Conservation (phyloP, 2,797 vertebrate species). For the Pseudochaenichthys georgianus region DNA sequence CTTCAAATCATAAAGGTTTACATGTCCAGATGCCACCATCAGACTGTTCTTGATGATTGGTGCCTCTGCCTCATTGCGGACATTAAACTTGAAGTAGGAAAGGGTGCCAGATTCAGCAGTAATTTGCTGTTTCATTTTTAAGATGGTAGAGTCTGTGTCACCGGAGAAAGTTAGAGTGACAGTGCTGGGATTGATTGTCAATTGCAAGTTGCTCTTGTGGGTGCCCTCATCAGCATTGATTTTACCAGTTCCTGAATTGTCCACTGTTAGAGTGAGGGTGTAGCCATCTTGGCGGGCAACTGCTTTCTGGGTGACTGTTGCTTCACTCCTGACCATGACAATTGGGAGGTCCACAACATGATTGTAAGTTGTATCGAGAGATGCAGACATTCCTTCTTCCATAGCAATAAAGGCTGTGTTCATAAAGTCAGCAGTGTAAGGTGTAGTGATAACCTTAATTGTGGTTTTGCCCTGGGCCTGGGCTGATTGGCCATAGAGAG, state of each 20-base stretch:
- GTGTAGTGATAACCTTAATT: conserved; percentile 79
- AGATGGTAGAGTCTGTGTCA: conserved; percentile 82
- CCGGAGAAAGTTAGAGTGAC: conserved; percentile 80
- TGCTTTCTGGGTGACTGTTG: conserved; percentile 80
- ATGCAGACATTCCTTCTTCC: conserved; percentile 85
- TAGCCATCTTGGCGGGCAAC: conserved; percentile 78
- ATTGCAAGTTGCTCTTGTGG: conserved; percentile 80
- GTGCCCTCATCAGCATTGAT: conserved; percentile 84
- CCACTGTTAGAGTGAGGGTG: conserved; percentile 75
- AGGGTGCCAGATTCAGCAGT: conserved; percentile 80
- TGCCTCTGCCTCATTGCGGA: conserved; percentile 86
- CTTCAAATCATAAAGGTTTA: conserved; percentile 82
- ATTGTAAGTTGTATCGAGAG: conserved; percentile 85
- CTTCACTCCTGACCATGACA: conserved; percentile 82
- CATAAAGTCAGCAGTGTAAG: conserved; percentile 84
- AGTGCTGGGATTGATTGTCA: conserved; percentile 78
- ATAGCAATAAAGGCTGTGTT: conserved; percentile 85
- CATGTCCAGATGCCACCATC: conserved; percentile 82
- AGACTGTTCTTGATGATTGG: conserved; percentile 87
- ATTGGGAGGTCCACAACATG: conserved; percentile 86
- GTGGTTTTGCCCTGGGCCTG: conserved; percentile 86
- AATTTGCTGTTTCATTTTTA: conserved; percentile 88
- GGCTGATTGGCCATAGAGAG: conserved; percentile 82
- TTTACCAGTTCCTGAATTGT: conserved; percentile 84
- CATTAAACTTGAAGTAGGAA: conserved; percentile 78